phyloP scores from a whole-genome alignment of 1,140 invertebrate species.

The Diorhabda sublineata region DNA sequence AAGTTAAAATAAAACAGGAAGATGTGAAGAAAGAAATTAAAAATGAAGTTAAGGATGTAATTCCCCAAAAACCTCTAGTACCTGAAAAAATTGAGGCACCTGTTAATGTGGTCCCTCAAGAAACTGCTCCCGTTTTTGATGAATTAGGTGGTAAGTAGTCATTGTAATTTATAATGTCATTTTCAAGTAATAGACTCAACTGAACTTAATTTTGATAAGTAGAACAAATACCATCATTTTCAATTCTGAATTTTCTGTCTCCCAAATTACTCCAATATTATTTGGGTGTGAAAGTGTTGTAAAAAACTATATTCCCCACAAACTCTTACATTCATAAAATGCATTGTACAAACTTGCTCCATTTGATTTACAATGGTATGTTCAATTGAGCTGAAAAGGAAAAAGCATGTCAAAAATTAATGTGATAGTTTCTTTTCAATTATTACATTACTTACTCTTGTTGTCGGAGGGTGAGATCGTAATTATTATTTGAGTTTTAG shows the following conservation, averaged over 20 bases:
- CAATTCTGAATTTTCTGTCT: not conserved
- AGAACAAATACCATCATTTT: not conserved
- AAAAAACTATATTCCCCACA: not conserved
- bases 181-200: not conserved
- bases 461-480: too few relatives aligned
- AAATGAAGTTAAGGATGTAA: slow-evolving; percentile 42
- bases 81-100: not conserved
- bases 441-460: too few relatives aligned
- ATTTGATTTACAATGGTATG: too few relatives aligned
- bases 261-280: slow-evolving; percentile 4
- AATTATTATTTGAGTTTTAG: too few relatives aligned
- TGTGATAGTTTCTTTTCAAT: too few relatives aligned
- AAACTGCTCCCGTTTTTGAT: slow-evolving; percentile 53
- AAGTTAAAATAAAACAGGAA: slow-evolving; percentile 6
- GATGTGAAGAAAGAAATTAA: slow-evolving; percentile 28
- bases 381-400: too few relatives aligned
- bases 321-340: not conserved
- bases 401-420: too few relatives aligned
- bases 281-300: not conserved
- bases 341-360: too few relatives aligned
- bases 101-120: slow-evolving; percentile 27
- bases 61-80: slow-evolving; percentile 20
- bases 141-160: slow-evolving; percentile 61
- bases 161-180: not conserved
- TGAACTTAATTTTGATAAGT: not conserved